Evolutionary conservation across 2,797 vertebrate species (phyloP).

Genomic region (Anas bernieri): DNA sequence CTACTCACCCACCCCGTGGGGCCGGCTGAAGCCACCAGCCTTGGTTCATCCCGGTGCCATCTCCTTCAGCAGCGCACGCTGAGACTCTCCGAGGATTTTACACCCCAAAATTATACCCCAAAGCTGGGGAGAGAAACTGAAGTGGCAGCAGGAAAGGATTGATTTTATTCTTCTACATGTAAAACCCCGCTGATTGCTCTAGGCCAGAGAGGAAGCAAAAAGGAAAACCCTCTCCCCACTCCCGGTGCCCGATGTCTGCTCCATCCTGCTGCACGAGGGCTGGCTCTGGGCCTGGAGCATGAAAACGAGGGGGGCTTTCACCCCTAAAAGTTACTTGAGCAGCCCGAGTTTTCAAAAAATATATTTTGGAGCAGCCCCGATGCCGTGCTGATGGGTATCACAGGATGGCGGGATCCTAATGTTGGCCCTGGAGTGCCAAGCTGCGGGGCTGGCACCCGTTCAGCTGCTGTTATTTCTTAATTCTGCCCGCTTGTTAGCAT

Average conservation of each 20-base stretch:
- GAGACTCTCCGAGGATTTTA: not conserved
- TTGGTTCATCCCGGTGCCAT: not conserved
- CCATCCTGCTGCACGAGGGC: not conserved
- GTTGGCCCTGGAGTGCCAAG: not conserved
- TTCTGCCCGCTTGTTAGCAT: not conserved
- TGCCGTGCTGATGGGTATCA: not conserved
- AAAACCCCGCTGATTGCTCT: not conserved
- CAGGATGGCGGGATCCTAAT: not conserved
- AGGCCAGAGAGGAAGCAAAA: not conserved
- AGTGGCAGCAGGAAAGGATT: not conserved
- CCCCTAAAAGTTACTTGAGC: not conserved
- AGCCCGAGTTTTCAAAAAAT: not conserved
- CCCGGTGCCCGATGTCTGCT: not conserved
- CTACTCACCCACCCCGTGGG: no score
- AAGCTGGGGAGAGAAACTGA: not conserved
- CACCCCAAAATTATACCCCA: not conserved
- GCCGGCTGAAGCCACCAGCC: not conserved
- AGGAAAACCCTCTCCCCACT: not conserved
- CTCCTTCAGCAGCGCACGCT: fast-evolving
- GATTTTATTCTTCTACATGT: not conserved
- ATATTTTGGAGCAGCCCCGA: not conserved
- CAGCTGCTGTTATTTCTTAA: not conserved
- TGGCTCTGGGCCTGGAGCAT: not conserved
- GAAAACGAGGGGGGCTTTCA: not conserved
- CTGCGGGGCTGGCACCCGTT: not conserved